Evolutionary conservation across 2,113 vertebrate genomes (phyloP).

Genomic region (Heptranchias perlo): DNA sequence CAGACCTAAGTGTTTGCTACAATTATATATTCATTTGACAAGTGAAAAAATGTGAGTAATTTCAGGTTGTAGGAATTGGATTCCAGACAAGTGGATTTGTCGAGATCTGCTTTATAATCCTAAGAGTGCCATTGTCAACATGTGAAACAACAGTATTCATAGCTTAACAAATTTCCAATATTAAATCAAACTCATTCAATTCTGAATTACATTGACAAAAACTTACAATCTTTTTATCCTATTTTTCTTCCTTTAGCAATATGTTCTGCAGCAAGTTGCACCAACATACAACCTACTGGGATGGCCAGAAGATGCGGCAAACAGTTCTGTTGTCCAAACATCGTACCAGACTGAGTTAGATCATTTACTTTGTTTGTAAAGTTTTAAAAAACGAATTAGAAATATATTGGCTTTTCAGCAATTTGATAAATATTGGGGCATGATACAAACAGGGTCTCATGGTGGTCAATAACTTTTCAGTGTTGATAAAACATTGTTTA

Average conservation of each 20-base stretch:
- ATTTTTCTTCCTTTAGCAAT: conserved; percentile 64
- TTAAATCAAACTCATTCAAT: too few relatives aligned
- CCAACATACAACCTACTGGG: conserved; percentile 85
- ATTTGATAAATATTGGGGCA: not conserved
- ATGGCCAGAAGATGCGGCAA: conserved; percentile 75
- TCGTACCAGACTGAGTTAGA: conserved; percentile 86
- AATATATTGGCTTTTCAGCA: not conserved
- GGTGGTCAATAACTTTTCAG: not conserved
- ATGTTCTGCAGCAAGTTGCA: conserved; percentile 87
- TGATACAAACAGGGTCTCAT: not conserved
- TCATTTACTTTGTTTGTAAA: conserved; percentile 18
- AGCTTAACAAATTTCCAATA: not conserved
- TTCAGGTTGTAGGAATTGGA: not conserved
- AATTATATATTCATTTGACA: not conserved
- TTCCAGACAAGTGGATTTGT: not conserved
- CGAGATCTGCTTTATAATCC: not conserved
- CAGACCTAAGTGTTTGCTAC: not conserved
- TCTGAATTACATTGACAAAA: not conserved
- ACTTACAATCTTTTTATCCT: not conserved
- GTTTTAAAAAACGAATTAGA: not conserved
- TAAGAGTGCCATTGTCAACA: not conserved
- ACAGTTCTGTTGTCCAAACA: conserved; percentile 74
- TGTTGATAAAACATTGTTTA: not conserved
- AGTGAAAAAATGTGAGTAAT: not conserved
- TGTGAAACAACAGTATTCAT: too few relatives aligned